Conservation (phyloP, 2,888 invertebrate species). For the Drosophila sordidapex region DNA sequence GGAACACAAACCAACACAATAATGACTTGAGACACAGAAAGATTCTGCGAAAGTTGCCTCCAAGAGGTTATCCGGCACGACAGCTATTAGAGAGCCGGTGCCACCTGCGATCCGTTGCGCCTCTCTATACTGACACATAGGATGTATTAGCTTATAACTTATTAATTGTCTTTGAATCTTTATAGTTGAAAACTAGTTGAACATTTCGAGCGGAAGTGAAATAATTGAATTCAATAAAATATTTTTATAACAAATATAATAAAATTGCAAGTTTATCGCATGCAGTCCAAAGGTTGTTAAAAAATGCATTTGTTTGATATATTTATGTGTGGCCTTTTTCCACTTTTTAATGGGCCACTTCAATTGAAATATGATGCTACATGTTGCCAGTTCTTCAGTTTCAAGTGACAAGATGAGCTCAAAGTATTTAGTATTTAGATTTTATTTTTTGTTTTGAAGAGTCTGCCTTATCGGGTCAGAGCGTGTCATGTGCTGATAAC, state of each 20-base stretch:
- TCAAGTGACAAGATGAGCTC: slow-evolving; percentile 38
- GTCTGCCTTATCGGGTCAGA: slow-evolving; percentile 46
- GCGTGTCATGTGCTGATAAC: slow-evolving; percentile 58
- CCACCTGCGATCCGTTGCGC: too few relatives aligned
- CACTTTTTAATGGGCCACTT: slow-evolving; percentile 40
- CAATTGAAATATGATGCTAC: slow-evolving; percentile 65
- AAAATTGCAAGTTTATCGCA: slow-evolving; percentile 39
- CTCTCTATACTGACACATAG: too few relatives aligned
- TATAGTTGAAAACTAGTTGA: not conserved
- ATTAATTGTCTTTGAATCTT: not conserved
- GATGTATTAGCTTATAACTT: too few relatives aligned
- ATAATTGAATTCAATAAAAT: not conserved
- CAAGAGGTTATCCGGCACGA: too few relatives aligned
- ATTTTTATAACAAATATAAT: not conserved
- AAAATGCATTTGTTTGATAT: slow-evolving; percentile 10
- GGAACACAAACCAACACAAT: too few relatives aligned
- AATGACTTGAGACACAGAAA: too few relatives aligned
- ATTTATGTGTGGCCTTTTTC: slow-evolving; percentile 28
- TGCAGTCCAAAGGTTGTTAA: slow-evolving; percentile 3
- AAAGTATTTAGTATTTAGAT: slow-evolving; percentile 15
- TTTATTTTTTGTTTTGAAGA: slow-evolving; percentile 13
- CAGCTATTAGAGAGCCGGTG: too few relatives aligned
- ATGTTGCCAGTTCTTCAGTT: slow-evolving; percentile 35
- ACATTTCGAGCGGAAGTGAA: not conserved
- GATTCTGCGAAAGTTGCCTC: too few relatives aligned